Conservation (phyloP, 2,888 invertebrate genomes). For the Orgyia antiqua region DNA sequence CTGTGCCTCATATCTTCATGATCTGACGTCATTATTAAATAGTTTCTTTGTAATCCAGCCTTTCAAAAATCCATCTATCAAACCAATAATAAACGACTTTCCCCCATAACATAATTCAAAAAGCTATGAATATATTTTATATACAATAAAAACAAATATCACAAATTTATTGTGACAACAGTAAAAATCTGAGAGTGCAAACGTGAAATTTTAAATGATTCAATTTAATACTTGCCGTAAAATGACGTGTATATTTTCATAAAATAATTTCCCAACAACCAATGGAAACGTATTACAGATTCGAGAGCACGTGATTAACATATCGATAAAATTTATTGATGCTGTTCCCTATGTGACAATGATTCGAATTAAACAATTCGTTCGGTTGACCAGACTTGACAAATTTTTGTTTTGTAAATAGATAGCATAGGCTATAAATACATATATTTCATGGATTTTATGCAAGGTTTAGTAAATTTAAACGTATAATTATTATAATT, state of each 20-base stretch:
- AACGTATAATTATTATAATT: too few species aligned
- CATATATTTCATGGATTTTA: too few species aligned
- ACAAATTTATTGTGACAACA: background rate
- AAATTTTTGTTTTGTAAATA: conserved; percentile 13
- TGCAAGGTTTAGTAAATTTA: too few species aligned
- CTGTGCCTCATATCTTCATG: too few species aligned
- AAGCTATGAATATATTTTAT: too few species aligned
- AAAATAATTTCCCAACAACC: conserved; percentile 34
- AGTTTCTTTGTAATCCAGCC: too few species aligned
- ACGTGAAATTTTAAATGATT: conserved; percentile 12
- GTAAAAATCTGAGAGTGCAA: conserved; percentile 1
- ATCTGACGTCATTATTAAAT: too few species aligned
- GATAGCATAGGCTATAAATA: too few species aligned
- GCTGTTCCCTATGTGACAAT: conserved; percentile 29
- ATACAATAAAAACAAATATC: too few species aligned
- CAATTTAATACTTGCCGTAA: conserved; percentile 21
- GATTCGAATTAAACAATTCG: conserved; percentile 33
- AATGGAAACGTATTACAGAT: conserved; percentile 37
- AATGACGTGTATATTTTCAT: conserved; percentile 20
- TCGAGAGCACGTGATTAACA: conserved; percentile 34
- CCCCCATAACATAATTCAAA: too few species aligned
- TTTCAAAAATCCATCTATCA: too few species aligned
- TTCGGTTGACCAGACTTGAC: conserved; percentile 19
- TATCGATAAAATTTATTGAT: conserved; percentile 42
- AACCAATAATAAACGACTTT: too few species aligned